Evolutionary conservation across 2,888 invertebrate genomes (phyloP).

Genomic region (Ecdyonurus torrentis): DNA sequence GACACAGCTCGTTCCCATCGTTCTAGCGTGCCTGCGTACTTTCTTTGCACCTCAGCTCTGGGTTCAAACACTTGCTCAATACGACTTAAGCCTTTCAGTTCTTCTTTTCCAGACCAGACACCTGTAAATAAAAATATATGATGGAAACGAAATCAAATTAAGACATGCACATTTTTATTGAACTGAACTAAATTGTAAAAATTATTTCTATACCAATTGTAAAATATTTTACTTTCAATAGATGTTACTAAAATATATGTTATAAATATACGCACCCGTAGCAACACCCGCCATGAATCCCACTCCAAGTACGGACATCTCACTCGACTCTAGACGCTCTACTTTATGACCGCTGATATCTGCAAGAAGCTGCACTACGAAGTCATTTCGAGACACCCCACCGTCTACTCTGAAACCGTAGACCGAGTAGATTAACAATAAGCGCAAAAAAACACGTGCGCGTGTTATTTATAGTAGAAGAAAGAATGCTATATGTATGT

Average conservation of each 20-base stretch:
- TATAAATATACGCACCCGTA: conserved; percentile 34
- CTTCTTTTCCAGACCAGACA: conserved; percentile 52
- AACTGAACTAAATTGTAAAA: not conserved
- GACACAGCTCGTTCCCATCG: not conserved
- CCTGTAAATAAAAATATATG: conserved; percentile 31
- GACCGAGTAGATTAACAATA: too few relatives aligned
- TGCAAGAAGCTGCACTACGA: conserved; percentile 73
- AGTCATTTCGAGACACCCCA: conserved; percentile 90
- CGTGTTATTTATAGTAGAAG: too few relatives aligned
- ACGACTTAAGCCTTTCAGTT: conserved; percentile 40
- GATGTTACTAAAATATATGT: not conserved
- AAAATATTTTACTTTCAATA: not conserved
- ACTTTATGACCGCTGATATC: conserved; percentile 61
- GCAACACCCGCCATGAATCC: conserved; percentile 72
- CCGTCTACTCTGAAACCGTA: conserved; percentile 62
- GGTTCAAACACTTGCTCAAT: conserved; percentile 44
- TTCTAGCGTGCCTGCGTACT: not conserved
- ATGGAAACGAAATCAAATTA: too few relatives aligned
- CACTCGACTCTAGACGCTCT: conserved; percentile 52
- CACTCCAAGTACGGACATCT: conserved; percentile 75
- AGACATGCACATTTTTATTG: not conserved
- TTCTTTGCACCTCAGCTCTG: not conserved
- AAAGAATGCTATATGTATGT: conserved; percentile 1
- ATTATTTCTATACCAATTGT: not conserved
- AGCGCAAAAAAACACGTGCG: too few relatives aligned